Evolutionary conservation across 2,888 invertebrate species (phyloP).

Genomic region (Philereme vetulata): DNA sequence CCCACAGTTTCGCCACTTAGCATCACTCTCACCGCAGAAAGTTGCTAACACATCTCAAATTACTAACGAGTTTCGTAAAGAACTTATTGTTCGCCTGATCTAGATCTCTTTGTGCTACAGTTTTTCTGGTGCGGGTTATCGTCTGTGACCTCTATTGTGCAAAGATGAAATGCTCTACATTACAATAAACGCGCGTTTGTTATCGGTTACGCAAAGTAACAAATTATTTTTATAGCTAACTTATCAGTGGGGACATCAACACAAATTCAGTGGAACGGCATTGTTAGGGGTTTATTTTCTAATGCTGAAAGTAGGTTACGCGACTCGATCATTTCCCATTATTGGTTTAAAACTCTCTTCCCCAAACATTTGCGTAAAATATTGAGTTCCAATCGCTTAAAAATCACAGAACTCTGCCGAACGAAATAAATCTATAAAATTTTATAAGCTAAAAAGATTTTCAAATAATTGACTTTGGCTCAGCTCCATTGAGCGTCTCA

Average conservation of each 20-base stretch:
- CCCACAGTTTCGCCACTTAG: conserved; percentile 73
- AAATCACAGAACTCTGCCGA: too few species aligned
- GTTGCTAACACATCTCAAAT: conserved; percentile 69
- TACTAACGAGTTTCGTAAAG: conserved; percentile 74
- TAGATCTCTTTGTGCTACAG: conserved; percentile 69
- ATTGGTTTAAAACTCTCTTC: background rate
- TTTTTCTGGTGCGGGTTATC: conserved; percentile 56
- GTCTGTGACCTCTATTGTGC: conserved; percentile 53
- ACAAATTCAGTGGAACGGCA: conserved; percentile 10
- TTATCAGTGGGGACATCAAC: conserved; percentile 22
- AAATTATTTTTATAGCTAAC: conserved; percentile 28
- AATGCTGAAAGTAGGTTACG: conserved; percentile 9
- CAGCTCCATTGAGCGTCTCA: conserved; percentile 31
- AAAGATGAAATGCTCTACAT: conserved; percentile 29
- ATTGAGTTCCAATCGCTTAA: too few species aligned
- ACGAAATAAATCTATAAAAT: background rate
- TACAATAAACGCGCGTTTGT: conserved; percentile 26
- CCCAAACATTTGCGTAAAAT: too few species aligned
- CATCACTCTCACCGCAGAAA: conserved; percentile 73
- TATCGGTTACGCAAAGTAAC: conserved; percentile 27
- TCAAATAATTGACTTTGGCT: conserved; percentile 33
- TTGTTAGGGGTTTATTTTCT: background rate
- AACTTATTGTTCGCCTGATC: conserved; percentile 75
- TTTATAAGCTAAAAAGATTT: conserved; percentile 24
- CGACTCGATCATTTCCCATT: background rate